Conservation (phyloP, 2,113 vertebrate species). For the Nyctereutes procyonoides region DNA sequence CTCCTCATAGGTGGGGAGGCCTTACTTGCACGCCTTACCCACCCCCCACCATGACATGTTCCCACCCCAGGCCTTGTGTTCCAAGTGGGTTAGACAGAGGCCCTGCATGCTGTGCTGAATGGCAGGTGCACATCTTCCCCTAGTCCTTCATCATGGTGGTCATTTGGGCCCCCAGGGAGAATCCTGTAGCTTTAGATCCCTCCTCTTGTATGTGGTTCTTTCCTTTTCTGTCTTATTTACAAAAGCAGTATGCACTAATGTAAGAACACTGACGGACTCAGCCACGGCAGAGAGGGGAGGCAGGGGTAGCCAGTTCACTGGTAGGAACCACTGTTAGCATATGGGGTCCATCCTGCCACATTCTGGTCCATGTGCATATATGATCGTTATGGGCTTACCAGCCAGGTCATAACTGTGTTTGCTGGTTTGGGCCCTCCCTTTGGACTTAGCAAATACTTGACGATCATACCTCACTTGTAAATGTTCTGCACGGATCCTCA, state of each 20-base stretch:
- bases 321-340: neutral
- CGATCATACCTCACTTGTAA: rapidly evolving
- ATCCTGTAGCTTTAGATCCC: neutral
- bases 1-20: neutral
- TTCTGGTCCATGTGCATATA: neutral
- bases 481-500: neutral
- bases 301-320: too few species aligned
- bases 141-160: neutral
- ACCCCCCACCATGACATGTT: neutral
- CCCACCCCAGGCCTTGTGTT: neutral
- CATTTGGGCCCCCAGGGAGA: neutral
- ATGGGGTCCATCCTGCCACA: neutral
- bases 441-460: neutral
- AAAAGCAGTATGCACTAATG: neutral
- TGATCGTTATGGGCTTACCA: neutral
- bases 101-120: neutral
- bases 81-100: rapidly evolving
- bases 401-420: neutral
- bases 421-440: neutral
- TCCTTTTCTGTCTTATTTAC: neutral
- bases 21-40: neutral
- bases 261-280: neutral
- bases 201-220: neutral
- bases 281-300: rapidly evolving
- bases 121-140: neutral